Base-by-base conservation (phyloP, 92 coral and sea anemone species). In the Porites divaricata region DNA sequence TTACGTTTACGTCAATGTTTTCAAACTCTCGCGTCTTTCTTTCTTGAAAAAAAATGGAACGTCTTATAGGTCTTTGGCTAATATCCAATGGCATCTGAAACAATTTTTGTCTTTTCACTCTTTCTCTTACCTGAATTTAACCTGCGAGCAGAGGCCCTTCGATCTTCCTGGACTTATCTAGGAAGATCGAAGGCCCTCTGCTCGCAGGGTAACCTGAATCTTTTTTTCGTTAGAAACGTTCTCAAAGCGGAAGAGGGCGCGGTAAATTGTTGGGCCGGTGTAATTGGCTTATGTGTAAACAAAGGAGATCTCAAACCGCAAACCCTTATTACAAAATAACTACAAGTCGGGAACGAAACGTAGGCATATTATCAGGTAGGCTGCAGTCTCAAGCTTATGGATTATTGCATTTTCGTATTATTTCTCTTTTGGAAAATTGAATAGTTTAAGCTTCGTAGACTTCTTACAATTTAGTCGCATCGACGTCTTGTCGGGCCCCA, bases 281-380 rank as follows among this genome's bases (percentile, higher is more conserved):
- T 80, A 67, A 80, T 54, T 67, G 84, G 84, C 12, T 80, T 80
- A 80, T n/a, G 45, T 65, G 67, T 24, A 45, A n/a, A 53, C 64
- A 53, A 80, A 67, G 49, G 63, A 24, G 23, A 50, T 8, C 20
- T 67, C 11, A 23, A 10, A 35, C 70, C 81, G 20, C 65, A 58
- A 80, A 75, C 26, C 75, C 63, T 24, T 53, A 61, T 56, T 54
- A 24, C 20, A 54, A 22, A 53, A 52, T 63, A 15, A 63, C 16
- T 4, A 24, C 56, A 21, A 49, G 67, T 23, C 8, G n/a, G 19
- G 11, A 67, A 79, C 19, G 28, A 66, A 67, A 23, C 21, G 11
- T 77, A 20, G 48, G 52, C 45, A 59, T 63, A 71, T 70, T 63
- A 63, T 77, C 49, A 63, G 41, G 21, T 48, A 41, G 4, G 71